phyloP scores from a whole-genome alignment of 2,888 invertebrate species.

The Lithophane ornitopus region DNA sequence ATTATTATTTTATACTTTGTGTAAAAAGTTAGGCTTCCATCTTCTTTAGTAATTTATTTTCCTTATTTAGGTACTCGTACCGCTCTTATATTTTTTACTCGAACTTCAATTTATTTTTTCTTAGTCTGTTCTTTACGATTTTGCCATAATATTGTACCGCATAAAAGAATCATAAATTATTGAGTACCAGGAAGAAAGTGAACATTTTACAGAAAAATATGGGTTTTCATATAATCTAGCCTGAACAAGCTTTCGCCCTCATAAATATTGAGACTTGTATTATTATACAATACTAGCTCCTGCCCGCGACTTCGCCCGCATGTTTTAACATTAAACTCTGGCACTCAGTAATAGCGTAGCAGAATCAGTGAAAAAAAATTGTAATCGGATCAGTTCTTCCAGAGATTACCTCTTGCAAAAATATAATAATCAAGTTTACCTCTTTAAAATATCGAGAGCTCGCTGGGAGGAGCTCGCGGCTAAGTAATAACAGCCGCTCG shows the following conservation, averaged over 20 bases:
- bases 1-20: background rate
- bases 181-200: constrained; percentile 24
- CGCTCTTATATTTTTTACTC: constrained; percentile 1
- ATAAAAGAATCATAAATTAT: constrained; percentile 47
- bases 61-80: background rate
- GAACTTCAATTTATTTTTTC: constrained; percentile 23
- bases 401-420: background rate
- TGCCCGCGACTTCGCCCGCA: too few relatives aligned
- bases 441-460: too few relatives aligned
- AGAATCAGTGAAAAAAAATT: background rate
- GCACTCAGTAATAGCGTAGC: background rate
- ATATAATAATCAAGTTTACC: background rate
- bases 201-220: constrained; percentile 33
- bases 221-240: constrained; percentile 14
- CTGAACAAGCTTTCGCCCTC: constrained; percentile 27
- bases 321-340: background rate
- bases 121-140: constrained; percentile 18
- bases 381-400: background rate
- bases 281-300: background rate
- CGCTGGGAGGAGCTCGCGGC: too few relatives aligned
- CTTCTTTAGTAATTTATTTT: background rate
- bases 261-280: constrained; percentile 41
- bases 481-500: too few relatives aligned
- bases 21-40: background rate
- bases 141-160: constrained; percentile 19